Base-by-base conservation (phyloP, 2,797 vertebrate genomes). In the Moxostoma hubbsi region DNA sequence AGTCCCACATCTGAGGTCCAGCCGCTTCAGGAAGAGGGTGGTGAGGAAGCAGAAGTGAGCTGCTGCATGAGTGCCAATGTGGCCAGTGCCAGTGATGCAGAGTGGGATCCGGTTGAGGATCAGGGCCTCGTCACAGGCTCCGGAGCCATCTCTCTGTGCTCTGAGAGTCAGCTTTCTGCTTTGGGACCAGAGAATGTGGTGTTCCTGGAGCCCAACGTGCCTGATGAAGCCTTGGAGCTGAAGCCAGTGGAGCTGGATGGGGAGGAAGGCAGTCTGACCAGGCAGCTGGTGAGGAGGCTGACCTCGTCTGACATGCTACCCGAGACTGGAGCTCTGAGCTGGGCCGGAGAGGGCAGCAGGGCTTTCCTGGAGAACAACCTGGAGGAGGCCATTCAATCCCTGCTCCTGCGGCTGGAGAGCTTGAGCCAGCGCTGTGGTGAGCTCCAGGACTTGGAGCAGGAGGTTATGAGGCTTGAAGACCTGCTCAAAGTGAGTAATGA, bases 171-270 rank as follows among this genome's bases (percentile, higher is more conserved):
- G 24, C 1, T 86, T 50, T 87, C 90, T 0, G 76, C 89, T 0
- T 86, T 93, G 12, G 88, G 89, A 6, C 89, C 92, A 0, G 90
- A 95, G 81, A 89, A 55, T 2, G 90, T 95, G 54, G 89, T 95
- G 46, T 97, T 96, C 79, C 86, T 96, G 50, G 94, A 96, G 82
- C 82, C 93, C 0, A 85, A 83, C 0, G 93, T 92, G 4, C 93
- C 79, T 0, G 93, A 97, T 49, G 95, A 95, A 79, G 84, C 87
- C 47, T 93, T 94, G 0, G 95, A 96, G 79, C 93, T 99, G 49
- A 98, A 98, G 87, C 98, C 98, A 0, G 95, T 99, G 86, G 97
- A 99, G 81, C 91, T 99, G 90, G 98, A 99, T 87, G 92, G 93
- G 1, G 95, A 93, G 57, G 97, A 98, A 84, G 97, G 98, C 45